A percentile compares a stretch with the other conserved stretches of the same genome.
phyloP scores from a whole-genome alignment of 2,888 invertebrate genomes.

The Rotaria macrura region DNA sequence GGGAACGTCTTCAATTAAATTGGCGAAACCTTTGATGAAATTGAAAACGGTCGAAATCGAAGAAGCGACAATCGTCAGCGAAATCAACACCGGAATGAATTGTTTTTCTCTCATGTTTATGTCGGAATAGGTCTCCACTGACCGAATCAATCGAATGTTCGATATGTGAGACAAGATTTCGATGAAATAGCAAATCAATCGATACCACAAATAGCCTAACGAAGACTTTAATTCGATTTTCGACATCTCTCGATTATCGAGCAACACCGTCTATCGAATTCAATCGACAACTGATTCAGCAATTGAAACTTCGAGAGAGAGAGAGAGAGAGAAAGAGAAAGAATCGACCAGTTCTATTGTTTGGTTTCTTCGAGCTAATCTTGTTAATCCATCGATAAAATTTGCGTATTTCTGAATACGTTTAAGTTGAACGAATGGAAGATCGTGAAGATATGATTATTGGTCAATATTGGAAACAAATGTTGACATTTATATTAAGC shows the following conservation, averaged over 20 bases:
- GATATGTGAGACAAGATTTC: background rate
- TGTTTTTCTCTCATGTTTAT: background rate
- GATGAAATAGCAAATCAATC: background rate
- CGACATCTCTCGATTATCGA: background rate
- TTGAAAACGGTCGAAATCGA: background rate
- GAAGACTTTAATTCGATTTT: background rate
- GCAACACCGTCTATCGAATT: no score
- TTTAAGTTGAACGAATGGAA: no score
- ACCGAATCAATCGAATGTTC: background rate
- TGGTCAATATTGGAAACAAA: no score
- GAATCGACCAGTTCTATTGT: no score
- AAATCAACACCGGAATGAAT: background rate
- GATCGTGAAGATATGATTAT: no score
- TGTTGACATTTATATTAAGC: no score
- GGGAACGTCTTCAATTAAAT: slow-evolving; percentile 5
- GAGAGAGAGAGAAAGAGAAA: no score
- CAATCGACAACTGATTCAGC: no score
- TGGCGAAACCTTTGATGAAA: background rate
- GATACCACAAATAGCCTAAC: background rate
- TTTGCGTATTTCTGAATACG: no score
- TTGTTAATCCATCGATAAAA: background rate
- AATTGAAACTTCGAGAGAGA: no score
- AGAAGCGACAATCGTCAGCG: background rate
- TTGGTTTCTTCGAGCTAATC: background rate
- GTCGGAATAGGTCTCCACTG: background rate